Evolutionary conservation across 2,888 invertebrate species (phyloP), one percentile per base, ranked within the genome.

Genomic region (Chirona hameri): DNA sequence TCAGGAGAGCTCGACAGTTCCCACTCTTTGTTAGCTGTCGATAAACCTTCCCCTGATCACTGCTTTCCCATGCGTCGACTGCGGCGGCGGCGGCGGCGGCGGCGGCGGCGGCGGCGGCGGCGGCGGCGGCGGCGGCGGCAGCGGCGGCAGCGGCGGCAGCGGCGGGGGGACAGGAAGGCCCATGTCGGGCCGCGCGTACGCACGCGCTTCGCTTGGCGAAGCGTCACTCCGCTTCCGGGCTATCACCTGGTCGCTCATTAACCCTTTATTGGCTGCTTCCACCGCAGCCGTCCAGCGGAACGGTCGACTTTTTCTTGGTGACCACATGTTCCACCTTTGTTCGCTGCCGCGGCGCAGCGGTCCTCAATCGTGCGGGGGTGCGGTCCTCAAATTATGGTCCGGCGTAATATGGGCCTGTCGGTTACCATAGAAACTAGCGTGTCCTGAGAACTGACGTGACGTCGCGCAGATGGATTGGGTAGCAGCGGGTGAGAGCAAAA

Each of bases 311-410:
- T 69, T 69, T 69, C 69, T 69, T 69, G 29, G 29, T 12, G 29
- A 29, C 69, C 69, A 29, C 69, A 29, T 69, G 69, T 69, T 69
- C 69, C 39, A 60, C 69, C 69, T 69, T 69, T 69, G 69, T 69
- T 69, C 27, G 29, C 1, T 27, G 52, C 52, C 52, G 52, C 52
- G 15, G 52, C 52, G 52, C 15, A 12, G 52, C 52, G 52, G 15
- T 52, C 52, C 15, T 18, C 52, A 52, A 15, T 52, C 7, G 52
- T 52, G 9, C 18, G 52, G 15, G 52, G 52, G 69, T 12, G 27
- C 27, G 29, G 27, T 27, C 29, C 69, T 27, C 27, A 27, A 69
- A 69, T 69, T 69, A 69, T 27, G 69, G 69, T 29, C 69, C 21
- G 57, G 1, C 29, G 14, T 69, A 69, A 69, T 69, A 69, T 12